Base-by-base conservation (phyloP, 2,113 vertebrate species). In the Paramisgurnus dabryanus region DNA sequence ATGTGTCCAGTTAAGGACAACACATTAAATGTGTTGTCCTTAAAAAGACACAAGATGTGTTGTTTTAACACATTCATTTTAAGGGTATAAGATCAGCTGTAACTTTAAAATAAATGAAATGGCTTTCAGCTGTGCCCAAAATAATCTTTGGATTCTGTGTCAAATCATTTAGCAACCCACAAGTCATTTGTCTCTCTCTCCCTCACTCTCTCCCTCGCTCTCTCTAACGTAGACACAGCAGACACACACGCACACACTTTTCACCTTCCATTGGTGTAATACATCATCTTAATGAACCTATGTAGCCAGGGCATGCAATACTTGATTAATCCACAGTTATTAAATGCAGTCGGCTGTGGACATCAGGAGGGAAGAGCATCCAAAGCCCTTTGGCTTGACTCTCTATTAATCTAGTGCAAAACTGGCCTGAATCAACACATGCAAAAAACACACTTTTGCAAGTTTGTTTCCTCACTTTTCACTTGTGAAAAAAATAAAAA, bases 231-330 rank as follows among this genome's bases (percentile, higher is more conserved):
- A 47, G 9, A 9, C 45, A 47, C 45, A 47, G n/a, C 57, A 55
- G 68, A 70, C 45, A 49, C 43, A 12, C 40, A 47, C 39, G 60
- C 70, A 57, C 45, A 64, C 78, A 80, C 78, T 63, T 49, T 75
- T 61, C 73, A 75, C 73, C 58, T 75, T 63, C 13, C 73, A 17
- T 49, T 80, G 70, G 81, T 70, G 78, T 76, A 85, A 89, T 89
- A 73, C 80, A 89, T 91, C 87, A 89, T 87, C 80, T 66, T 88
- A 91, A 91, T 91, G 86, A 88, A 91, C 86, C 80, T 80, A 9
- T 43, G 67, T 58, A 66, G 82, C 84, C 63, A 81, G 50, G 40
- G 60, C 66, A 18, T 61, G 84, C 70, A 80, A 55, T 80, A 78
- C 78, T 79, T 88, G 87, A 91, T 91, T 91, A 87, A 90, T 86